A percentile compares a stretch with the other conserved stretches of the same genome.
Conservation (phyloP, 2,888 invertebrate genomes). For the Leucania comma region DNA sequence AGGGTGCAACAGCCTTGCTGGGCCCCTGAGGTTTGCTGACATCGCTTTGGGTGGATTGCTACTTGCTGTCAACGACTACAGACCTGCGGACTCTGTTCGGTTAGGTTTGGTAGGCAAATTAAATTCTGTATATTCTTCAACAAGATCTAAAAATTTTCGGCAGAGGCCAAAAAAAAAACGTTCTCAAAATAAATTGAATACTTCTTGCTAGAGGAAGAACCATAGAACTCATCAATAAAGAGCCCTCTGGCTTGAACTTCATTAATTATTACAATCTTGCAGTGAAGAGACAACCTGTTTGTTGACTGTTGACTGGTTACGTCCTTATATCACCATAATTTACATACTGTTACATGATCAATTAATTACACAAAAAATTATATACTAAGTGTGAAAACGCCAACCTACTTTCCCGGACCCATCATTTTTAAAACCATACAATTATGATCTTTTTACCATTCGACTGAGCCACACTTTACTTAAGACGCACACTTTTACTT, state of each 20-base stretch:
- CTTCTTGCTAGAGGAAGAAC: neutral
- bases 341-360: constrained; percentile 16
- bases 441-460: constrained; percentile 2
- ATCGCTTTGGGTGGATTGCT: no score
- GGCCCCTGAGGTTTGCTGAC: no score
- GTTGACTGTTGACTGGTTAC: neutral
- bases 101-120: no score
- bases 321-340: neutral
- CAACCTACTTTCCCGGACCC: constrained; percentile 39
- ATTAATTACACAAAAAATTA: constrained; percentile 17
- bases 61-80: no score
- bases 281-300: neutral
- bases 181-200: no score
- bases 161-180: neutral
- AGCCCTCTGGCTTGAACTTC: neutral
- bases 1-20: no score
- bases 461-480: constrained; percentile 34
- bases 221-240: neutral
- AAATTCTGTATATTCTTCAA: no score
- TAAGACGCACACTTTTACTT: constrained; percentile 52
- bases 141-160: no score
- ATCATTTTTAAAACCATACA: constrained; percentile 35
- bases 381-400: constrained; percentile 15
- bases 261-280: neutral
- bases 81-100: no score